Conservation (phyloP, 1,140 invertebrate species). For the Oedothorax gibbosus region DNA sequence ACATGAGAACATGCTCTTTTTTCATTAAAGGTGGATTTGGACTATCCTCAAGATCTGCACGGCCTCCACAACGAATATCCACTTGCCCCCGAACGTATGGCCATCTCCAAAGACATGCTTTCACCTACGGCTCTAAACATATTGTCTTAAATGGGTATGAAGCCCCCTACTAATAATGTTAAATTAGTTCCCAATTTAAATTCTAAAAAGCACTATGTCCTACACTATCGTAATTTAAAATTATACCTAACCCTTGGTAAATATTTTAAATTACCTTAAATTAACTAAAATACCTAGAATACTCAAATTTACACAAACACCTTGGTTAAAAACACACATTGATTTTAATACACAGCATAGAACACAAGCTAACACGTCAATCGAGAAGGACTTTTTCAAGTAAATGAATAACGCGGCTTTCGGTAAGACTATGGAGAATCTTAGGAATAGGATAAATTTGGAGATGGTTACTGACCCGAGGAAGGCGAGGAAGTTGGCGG, state of each 20-base stretch:
- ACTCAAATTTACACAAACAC: conserved; percentile 59
- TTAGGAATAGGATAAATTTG: conserved; percentile 28
- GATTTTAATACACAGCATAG: conserved; percentile 68
- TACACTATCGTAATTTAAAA: conserved; percentile 72
- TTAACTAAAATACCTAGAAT: conserved; percentile 63
- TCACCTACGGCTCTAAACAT: neutral
- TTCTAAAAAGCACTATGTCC: conserved; percentile 32
- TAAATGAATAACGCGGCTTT: too few relatives aligned
- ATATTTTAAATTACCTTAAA: too few relatives aligned
- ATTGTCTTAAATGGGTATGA: neutral
- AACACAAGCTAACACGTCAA: neutral
- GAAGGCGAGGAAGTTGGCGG: neutral
- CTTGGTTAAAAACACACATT: conserved; percentile 19
- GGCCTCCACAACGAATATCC: conserved; percentile 68
- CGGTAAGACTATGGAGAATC: conserved; percentile 23
- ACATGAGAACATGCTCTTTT: too few relatives aligned
- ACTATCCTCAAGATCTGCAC: conserved; percentile 63
- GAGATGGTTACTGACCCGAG: neutral
- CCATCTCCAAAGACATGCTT: conserved; percentile 44
- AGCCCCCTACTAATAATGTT: conserved; percentile 8
- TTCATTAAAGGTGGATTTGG: conserved; percentile 54
- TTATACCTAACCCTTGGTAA: conserved; percentile 69
- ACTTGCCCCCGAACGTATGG: conserved; percentile 66
- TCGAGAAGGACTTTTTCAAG: conserved; percentile 64
- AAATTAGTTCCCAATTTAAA: too few relatives aligned